phyloP scores from a whole-genome alignment of 2,113 vertebrate genomes.

The Elgaria multicarinata region DNA sequence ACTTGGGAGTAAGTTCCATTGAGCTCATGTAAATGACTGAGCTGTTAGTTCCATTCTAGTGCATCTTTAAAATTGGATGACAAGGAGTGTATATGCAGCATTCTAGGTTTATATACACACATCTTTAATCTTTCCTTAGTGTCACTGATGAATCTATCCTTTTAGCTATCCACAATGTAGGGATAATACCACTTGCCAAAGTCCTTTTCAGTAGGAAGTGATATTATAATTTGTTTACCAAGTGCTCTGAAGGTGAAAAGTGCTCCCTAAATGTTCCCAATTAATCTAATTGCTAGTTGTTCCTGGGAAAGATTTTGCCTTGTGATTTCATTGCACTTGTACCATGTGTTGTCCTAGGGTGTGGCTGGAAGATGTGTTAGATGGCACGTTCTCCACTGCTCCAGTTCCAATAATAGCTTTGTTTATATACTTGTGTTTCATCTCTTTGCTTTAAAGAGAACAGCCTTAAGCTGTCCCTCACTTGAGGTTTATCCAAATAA shows the following conservation, averaged over 20 bases:
- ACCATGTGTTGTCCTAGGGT: not conserved
- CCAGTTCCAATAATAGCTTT: not conserved
- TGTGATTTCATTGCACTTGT: not conserved
- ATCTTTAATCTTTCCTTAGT: not conserved
- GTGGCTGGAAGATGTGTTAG: not conserved
- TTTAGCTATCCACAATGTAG: not conserved
- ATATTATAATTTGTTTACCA: conserved; percentile 3
- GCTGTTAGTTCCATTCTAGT: not conserved
- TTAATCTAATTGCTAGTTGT: conserved; percentile 15
- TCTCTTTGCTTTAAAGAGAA: not conserved
- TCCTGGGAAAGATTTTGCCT: not conserved
- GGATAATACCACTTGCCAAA: not conserved
- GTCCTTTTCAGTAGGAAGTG: not conserved
- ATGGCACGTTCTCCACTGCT: not conserved
- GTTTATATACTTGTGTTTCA: not conserved
- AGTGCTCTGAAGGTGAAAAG: conserved; percentile 6
- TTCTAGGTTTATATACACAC: not conserved
- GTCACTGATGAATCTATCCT: not conserved
- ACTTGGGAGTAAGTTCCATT: too few relatives aligned
- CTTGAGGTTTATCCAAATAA: not conserved
- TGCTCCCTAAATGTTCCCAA: not conserved
- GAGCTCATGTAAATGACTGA: not conserved
- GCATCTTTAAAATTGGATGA: not conserved
- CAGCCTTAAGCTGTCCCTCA: not conserved
- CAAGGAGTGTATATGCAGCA: not conserved